These are phyloP conservation scores for Elephantulus edwardii DNA, from an alignment of 2,113 vertebrate species.

Conservation along the genomic window DNA sequence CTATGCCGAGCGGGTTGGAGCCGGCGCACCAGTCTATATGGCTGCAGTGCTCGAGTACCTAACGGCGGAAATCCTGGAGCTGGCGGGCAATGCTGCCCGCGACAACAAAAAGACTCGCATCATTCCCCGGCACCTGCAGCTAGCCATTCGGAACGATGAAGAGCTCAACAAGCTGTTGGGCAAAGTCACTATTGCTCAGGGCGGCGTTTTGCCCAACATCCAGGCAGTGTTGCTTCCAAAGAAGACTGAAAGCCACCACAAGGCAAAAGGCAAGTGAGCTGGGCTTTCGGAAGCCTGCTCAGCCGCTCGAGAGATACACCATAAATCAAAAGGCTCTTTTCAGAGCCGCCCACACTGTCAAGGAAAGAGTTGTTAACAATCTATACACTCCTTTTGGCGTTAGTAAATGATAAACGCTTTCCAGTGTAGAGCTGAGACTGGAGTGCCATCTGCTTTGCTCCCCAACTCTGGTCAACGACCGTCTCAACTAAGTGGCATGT, in stretches of 20 bases:
- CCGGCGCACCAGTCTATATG: constrained; percentile 90
- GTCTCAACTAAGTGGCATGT: too few relatives aligned
- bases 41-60: constrained; percentile 91
- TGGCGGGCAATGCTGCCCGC: constrained; percentile 88
- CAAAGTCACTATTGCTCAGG: constrained; percentile 95
- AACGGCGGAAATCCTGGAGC: constrained; percentile 89
- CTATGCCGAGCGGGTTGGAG: constrained; percentile 87
- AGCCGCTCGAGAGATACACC: neutral
- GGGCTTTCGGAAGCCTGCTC: rapidly evolving
- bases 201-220: too few relatives aligned
- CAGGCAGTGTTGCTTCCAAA: neutral
- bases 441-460: too few relatives aligned
- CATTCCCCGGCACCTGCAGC: constrained; percentile 92
- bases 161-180: constrained; percentile 94
- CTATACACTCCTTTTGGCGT: rapidly evolving
- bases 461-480: too few relatives aligned
- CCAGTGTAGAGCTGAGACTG: too few relatives aligned
- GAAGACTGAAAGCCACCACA: constrained; percentile 73
- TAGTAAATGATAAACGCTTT: too few relatives aligned
- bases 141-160: constrained; percentile 93
- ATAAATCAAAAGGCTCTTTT: constrained; percentile 84
- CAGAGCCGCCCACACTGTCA: constrained; percentile 80
- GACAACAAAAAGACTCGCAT: too few relatives aligned
- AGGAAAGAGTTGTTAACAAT: neutral
- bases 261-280: constrained; percentile 73